Evolutionary conservation across 2,888 invertebrate species (phyloP).

Genomic region (Crioceris asparagi): DNA sequence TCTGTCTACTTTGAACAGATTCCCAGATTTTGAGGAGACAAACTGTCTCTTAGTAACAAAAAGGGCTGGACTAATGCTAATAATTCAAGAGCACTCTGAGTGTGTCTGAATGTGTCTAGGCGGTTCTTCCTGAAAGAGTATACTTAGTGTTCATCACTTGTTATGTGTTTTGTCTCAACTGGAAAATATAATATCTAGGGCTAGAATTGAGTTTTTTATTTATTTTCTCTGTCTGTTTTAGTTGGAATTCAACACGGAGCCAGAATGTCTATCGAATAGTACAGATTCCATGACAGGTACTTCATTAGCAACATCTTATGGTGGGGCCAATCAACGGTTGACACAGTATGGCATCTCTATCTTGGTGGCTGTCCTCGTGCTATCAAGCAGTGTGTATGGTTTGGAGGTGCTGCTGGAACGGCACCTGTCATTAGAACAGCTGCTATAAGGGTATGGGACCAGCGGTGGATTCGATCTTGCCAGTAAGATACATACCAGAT

Average conservation of each 20-base stretch:
- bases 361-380: constrained; percentile 57
- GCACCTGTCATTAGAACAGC: constrained; percentile 59
- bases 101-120: too few species aligned
- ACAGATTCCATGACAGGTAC: background rate
- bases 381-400: constrained; percentile 55
- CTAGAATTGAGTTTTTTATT: background rate
- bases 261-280: constrained; percentile 50
- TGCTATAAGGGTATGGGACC: constrained; percentile 75
- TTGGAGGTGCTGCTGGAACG: constrained; percentile 54
- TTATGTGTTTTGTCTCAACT: background rate
- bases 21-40: too few species aligned
- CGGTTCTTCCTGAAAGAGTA: background rate
- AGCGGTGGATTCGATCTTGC: constrained; percentile 66
- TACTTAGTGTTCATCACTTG: background rate
- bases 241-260: constrained; percentile 72
- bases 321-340: constrained; percentile 45
- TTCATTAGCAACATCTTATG: background rate
- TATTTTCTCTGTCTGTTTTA: constrained; percentile 31
- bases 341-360: constrained; percentile 64
- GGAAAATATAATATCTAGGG: background rate
- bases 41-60: too few species aligned
- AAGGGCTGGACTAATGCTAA: background rate
- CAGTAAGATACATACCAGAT: constrained; percentile 42
- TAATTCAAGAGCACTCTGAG: too few species aligned
- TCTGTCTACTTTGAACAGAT: too few species aligned